Evolutionary conservation across 2,113 vertebrate species (phyloP).

Genomic region (Lipotes vexillifer): DNA sequence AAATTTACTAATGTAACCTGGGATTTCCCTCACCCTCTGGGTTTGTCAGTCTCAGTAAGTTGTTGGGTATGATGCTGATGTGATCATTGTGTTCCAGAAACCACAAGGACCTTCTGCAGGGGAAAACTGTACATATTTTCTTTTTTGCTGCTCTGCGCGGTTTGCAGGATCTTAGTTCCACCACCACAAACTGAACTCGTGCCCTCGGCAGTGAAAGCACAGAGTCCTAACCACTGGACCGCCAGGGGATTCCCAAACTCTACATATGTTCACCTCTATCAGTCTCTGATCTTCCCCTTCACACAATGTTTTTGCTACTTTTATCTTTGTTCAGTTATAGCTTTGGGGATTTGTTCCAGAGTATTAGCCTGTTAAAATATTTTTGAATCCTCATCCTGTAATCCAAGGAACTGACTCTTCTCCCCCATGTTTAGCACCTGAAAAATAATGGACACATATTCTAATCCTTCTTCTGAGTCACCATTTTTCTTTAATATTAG

Average conservation of each 20-base stretch:
- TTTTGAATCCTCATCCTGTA: background rate
- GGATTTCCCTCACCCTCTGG: background rate
- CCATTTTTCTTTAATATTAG: background rate
- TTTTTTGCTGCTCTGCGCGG: background rate
- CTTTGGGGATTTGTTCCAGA: background rate
- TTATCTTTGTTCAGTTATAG: background rate
- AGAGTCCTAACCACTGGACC: background rate
- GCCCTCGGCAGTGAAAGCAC: rapidly evolving
- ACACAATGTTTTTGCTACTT: background rate
- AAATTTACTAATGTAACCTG: background rate
- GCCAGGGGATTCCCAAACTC: background rate
- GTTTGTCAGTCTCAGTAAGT: background rate
- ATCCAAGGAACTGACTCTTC: background rate
- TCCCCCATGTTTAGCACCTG: background rate
- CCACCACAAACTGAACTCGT: background rate
- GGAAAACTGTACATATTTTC: background rate
- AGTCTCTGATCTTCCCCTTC: background rate
- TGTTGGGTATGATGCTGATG: background rate
- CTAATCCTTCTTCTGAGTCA: background rate
- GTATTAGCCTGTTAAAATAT: background rate
- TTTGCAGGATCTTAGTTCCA: background rate
- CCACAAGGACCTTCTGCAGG: background rate
- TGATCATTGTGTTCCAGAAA: background rate
- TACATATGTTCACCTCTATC: background rate
- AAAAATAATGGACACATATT: background rate